phyloP scores from a whole-genome alignment of 2,888 invertebrate genomes.

The Hymenopus coronatus region DNA sequence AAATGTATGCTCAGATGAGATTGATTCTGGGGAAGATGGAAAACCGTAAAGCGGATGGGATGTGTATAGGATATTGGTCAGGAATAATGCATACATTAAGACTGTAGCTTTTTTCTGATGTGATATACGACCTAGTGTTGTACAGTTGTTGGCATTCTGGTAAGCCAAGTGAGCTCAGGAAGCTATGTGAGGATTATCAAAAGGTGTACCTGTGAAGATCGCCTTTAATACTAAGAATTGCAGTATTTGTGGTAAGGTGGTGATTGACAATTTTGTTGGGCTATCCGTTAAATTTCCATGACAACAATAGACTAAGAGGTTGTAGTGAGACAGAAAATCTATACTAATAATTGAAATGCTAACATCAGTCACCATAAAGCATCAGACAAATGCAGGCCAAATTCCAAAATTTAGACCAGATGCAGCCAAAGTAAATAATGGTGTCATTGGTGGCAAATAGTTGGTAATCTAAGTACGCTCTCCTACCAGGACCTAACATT shows the following conservation, averaged over 20 bases:
- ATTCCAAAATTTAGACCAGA: neutral
- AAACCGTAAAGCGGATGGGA: too few species aligned
- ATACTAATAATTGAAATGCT: conserved; percentile 40
- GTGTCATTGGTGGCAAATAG: too few species aligned
- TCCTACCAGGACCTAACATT: too few species aligned
- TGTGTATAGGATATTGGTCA: too few species aligned
- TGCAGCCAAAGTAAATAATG: too few species aligned
- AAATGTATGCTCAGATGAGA: too few species aligned
- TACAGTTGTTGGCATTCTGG: neutral
- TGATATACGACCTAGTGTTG: conserved; percentile 32
- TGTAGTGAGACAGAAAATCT: conserved; percentile 40
- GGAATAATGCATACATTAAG: too few species aligned
- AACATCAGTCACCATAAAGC: conserved; percentile 35
- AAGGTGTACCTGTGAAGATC: neutral
- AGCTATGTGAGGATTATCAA: conserved; percentile 4
- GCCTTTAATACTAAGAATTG: neutral
- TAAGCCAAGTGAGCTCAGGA: conserved; percentile 8
- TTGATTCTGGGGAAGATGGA: too few species aligned
- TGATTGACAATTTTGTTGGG: conserved; percentile 12
- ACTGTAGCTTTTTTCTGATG: conserved; percentile 40
- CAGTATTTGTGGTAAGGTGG: neutral
- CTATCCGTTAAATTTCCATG: conserved; percentile 37
- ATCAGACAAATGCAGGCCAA: conserved; percentile 35
- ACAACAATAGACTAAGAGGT: conserved; percentile 40
- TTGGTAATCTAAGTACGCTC: too few species aligned